Evolutionary conservation across 1,140 invertebrate genomes (phyloP), one percentile per base, ranked within the genome.

Genomic region (Drosophila quadrilineata): DNA sequence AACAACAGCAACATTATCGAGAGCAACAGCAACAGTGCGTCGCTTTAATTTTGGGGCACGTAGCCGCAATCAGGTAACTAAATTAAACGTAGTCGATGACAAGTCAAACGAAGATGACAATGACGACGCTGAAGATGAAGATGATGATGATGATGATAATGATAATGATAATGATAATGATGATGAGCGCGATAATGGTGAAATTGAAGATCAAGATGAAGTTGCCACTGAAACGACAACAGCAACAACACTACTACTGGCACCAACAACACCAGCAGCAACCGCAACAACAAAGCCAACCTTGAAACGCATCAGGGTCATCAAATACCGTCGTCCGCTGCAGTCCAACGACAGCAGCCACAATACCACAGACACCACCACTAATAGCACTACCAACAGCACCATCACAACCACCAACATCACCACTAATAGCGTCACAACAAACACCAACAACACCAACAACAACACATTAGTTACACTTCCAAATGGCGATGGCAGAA

Each of bases 241-340:
- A 1, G 4, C 16, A 26, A 29, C 52, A 40, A 22, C 41, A 6
- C 36, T 46, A 21, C 58, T 53, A 3, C 70, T 71, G 2, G 68
- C 65, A 10, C 50, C 68, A 16, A 9, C 38, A 59, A 29, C 46
- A 38, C 35, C 62, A 6, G 54, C 59, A 17, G 10, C 40, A 60
- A 36, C 29, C 36, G 31, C 50, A 52, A 64, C 17, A 26, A 26
- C 49, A 22, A 56, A 50, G 14, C 71, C 80, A 4, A 87, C 67
- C n/a, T 59, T 72, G 0, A 87, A 71, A 54, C 79, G 87, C 33
- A 71, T 88, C 35, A 74, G 87, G 5, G 79, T 89, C 6, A 57
- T 89, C 1, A 89, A 87, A 65, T 86, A 48, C 48, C 71, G 74
- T 36, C 71, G 84, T 29, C 87, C 84, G 10, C 29, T 88, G 21